Conservation (phyloP, 2,888 invertebrate genomes). For the Ophion ellenae region DNA sequence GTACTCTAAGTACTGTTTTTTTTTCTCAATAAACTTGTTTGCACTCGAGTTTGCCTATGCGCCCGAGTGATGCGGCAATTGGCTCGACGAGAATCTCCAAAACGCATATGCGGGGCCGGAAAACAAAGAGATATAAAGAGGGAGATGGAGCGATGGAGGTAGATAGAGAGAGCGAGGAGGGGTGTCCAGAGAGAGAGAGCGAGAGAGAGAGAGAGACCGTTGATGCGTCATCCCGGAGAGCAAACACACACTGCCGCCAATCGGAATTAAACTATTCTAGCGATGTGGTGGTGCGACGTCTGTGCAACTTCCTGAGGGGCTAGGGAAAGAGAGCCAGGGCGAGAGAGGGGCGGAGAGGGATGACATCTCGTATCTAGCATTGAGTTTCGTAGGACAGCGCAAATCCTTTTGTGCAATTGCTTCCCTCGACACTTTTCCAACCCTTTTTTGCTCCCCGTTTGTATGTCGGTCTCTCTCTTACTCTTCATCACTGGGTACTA, state of each 20-base stretch:
- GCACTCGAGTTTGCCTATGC: conserved; percentile 56
- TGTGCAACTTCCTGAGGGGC: conserved; percentile 69
- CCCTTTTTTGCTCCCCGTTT: background rate
- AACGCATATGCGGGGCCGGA: conserved; percentile 39
- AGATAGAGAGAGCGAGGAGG: background rate
- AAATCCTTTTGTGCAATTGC: conserved; percentile 49
- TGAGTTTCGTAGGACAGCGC: conserved; percentile 33
- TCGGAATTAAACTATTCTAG: conserved; percentile 70
- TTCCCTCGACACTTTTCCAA: conserved; percentile 27
- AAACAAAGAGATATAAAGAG: conserved; percentile 1
- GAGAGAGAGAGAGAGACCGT: background rate
- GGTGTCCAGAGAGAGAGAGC: background rate
- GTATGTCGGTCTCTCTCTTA: background rate
- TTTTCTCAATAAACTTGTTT: conserved; percentile 62
- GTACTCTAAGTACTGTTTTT: background rate
- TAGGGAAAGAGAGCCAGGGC: conserved; percentile 21
- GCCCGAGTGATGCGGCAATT: conserved; percentile 2
- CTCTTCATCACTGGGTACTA: background rate
- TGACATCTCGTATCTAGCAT: conserved; percentile 52
- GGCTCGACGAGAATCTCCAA: conserved; percentile 21
- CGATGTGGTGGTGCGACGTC: conserved; percentile 67
- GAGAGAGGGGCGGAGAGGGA: background rate
- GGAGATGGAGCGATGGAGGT: background rate
- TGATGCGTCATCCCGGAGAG: conserved; percentile 45
- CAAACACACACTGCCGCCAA: conserved; percentile 51